These are phyloP conservation scores for Mizuhopecten yessoensis DNA, from an alignment of 1,140 invertebrate genomes.

Conservation along the genomic window DNA sequence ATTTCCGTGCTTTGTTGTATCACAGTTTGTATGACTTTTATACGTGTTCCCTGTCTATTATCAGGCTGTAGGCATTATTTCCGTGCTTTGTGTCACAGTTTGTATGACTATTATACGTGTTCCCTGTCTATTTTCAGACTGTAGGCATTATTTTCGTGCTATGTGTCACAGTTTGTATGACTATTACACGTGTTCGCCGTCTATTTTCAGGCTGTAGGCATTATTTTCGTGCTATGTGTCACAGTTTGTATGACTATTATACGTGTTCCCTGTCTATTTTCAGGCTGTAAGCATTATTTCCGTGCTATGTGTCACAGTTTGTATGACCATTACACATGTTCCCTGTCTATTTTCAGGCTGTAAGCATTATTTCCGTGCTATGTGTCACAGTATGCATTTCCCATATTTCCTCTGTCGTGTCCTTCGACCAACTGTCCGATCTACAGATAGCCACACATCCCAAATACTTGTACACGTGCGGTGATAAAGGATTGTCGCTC, in stretches of 20 bases:
- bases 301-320: not conserved
- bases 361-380: not conserved
- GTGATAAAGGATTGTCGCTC: not conserved
- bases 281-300: not conserved
- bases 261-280: not conserved
- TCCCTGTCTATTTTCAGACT: not conserved
- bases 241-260: no score
- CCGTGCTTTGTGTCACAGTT: no score
- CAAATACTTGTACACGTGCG: not conserved
- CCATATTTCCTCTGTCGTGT: conserved; percentile 6
- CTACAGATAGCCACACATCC: not conserved
- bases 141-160: not conserved
- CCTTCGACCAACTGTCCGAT: not conserved
- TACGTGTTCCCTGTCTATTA: no score
- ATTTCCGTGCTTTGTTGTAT: no score
- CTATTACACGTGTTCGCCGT: not conserved
- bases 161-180: not conserved
- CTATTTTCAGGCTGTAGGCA: no score
- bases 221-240: no score
- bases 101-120: not conserved
- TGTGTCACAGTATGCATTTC: not conserved
- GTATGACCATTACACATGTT: not conserved
- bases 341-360: not conserved
- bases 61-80: no score
- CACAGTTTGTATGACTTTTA: no score